Base-by-base conservation (phyloP, 23 tunicate species). In the Ciona savignyi region DNA sequence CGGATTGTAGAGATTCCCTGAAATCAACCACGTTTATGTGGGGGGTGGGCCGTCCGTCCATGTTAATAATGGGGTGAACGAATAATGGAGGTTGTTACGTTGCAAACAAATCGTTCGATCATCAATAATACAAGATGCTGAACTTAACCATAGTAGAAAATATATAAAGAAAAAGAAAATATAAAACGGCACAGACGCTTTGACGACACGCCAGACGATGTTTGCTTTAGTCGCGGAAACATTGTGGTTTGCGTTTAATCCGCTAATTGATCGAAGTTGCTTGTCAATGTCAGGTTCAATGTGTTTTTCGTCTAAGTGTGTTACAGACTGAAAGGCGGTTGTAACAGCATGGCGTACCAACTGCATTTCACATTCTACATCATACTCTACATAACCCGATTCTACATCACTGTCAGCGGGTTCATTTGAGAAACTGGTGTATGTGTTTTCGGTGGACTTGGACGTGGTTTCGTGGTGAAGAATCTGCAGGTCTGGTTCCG, bases 31-130 rank as follows among this genome's bases (percentile, higher is more conserved):
- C 11, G 15, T 15, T 42, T 42, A 86, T 61, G 80, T 71, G 3
- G 94, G 94, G 4, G 94, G 94, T 23, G 94, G 94, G 2, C 94
- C 94, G 61, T 81, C 67, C 24, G 80, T 63, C 63, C 80, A 80
- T 4, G 86, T 61, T 51, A 87, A 66, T 63, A 71, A 21, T 27
- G 94, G 94, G 34, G 71, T 32, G 62, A 84, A 61, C 0, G 82
- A 76, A 49, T 51, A 75, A 51, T 75, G 77, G 6, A 74, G 49
- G 42, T 75, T 87, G 60, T 87, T 87, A 60, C 48, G 77, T 28
- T 77, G 77, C 29, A 81, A 68, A 65, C 94, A 87, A 62, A 62
- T 62, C 20, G 35, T 26, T 1, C 31, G 25, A 48, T 87, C 94
- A 32, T 80, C 86, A 30, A 61, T 74, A 64, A 42, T 42, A 42